Evolutionary conservation across 23 tunicate genomes (phyloP).

Genomic region (Halocynthia roretzi): DNA sequence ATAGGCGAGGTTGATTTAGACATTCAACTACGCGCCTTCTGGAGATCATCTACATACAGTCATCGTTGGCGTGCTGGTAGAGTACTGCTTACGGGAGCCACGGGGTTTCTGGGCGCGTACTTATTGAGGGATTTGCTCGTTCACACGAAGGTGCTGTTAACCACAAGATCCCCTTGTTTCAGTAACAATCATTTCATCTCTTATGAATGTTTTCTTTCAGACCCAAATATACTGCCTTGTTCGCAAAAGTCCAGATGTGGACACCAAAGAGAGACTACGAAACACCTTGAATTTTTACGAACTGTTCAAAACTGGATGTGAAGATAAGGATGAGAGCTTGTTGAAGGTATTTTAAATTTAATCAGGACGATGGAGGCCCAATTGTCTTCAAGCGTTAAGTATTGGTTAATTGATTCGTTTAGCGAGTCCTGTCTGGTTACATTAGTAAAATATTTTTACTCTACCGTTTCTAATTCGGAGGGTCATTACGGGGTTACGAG

Average conservation of each 20-base stretch:
- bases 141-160: constrained; percentile 44
- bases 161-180: background rate
- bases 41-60: constrained; percentile 51
- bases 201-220: background rate
- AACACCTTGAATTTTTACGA: constrained; percentile 81
- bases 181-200: constrained; percentile 1
- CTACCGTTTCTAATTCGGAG: too few relatives aligned
- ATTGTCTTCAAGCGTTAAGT: too few relatives aligned
- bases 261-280: constrained; percentile 33
- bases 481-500: too few relatives aligned
- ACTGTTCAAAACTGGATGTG: constrained; percentile 24
- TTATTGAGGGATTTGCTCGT: constrained; percentile 54
- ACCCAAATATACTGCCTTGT: constrained; percentile 80
- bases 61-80: constrained; percentile 49
- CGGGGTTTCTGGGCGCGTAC: constrained; percentile 87
- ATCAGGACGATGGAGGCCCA: background rate
- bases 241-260: constrained; percentile 42
- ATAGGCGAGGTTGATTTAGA: constrained; percentile 61
- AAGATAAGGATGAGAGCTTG: constrained; percentile 18
- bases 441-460: too few relatives aligned
- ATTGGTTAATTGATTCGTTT: too few relatives aligned
- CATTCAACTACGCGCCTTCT: constrained; percentile 87
- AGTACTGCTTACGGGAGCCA: constrained; percentile 78
- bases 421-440: too few relatives aligned
- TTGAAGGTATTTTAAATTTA: constrained; percentile 15